phyloP scores from a whole-genome alignment of 2,113 vertebrate genomes.

The Machaerirhynchus nigripectus region DNA sequence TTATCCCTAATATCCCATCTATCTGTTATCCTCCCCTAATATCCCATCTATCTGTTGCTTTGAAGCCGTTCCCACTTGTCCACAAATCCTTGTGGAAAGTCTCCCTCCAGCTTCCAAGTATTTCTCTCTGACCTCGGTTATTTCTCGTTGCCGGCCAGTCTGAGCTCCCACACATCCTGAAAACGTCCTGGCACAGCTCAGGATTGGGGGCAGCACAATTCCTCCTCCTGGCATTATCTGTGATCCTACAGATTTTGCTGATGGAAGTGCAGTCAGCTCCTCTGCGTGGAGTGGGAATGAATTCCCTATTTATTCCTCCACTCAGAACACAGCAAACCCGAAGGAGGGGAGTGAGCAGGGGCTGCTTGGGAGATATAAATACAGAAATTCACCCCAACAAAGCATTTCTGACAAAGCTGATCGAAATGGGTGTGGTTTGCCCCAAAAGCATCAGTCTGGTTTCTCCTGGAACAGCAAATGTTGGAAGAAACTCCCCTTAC shows the following conservation, averaged over 20 bases:
- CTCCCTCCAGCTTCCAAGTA: not conserved
- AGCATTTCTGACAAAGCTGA: not conserved
- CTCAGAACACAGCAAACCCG: not conserved
- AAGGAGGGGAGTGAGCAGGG: not conserved
- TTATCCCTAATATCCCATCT: not conserved
- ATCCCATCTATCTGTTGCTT: not conserved
- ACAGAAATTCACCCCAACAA: not conserved
- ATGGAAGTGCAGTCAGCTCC: not conserved
- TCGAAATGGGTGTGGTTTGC: not conserved
- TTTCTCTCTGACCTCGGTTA: not conserved
- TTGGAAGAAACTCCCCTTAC: not conserved
- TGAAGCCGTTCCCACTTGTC: not conserved
- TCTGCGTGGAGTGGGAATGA: not conserved
- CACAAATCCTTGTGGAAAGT: not conserved
- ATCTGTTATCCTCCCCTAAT: too few species aligned
- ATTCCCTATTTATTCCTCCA: not conserved
- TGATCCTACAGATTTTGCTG: not conserved
- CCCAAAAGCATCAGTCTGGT: not conserved
- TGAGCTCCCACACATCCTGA: not conserved
- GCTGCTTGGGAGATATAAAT: not conserved
- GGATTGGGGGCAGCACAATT: not conserved
- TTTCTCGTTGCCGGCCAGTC: not conserved
- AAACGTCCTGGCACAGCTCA: not conserved
- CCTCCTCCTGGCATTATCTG: accelerated
- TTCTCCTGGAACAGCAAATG: not conserved